Evolutionary conservation across 1,140 invertebrate species (phyloP).

Genomic region (Holcopasites calliopsidis): DNA sequence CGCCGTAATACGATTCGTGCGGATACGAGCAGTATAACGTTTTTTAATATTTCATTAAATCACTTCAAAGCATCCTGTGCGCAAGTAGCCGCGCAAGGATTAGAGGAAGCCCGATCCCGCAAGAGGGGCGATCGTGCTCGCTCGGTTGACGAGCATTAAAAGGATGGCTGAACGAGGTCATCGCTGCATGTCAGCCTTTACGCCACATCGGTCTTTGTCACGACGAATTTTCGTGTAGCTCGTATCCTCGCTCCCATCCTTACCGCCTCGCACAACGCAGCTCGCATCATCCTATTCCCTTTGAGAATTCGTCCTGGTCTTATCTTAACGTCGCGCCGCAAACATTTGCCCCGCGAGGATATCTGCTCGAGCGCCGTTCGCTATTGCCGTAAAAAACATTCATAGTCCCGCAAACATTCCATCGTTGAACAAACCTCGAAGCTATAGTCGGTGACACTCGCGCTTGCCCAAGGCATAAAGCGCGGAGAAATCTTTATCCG

Average conservation of each 20-base stretch:
- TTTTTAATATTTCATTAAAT: too few species aligned
- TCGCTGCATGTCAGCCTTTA: slow-evolving; percentile 30
- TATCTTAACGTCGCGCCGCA: slow-evolving; percentile 52
- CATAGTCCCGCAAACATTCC: background rate
- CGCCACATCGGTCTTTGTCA: slow-evolving; percentile 49
- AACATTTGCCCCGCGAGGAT: slow-evolving; percentile 37
- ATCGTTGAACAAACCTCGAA: too few species aligned
- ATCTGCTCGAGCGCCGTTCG: slow-evolving; percentile 18
- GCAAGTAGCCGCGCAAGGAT: too few species aligned
- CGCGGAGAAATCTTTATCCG: slow-evolving; percentile 47
- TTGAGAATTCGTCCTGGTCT: slow-evolving; percentile 60
- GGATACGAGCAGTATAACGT: too few species aligned
- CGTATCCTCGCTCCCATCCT: background rate
- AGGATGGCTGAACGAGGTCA: slow-evolving; percentile 25
- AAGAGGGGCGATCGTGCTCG: slow-evolving; percentile 18
- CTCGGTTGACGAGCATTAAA: slow-evolving; percentile 11
- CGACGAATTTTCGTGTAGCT: slow-evolving; percentile 51
- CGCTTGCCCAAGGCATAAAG: background rate
- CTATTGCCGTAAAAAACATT: slow-evolving; percentile 54
- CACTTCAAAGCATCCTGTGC: too few species aligned
- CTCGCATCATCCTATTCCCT: background rate
- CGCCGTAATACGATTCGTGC: too few species aligned
- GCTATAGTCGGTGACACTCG: too few species aligned
- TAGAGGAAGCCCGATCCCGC: background rate
- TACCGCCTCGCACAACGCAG: background rate